Conservation (phyloP, 2,113 vertebrate genomes). For the Nesogale talazaci region DNA sequence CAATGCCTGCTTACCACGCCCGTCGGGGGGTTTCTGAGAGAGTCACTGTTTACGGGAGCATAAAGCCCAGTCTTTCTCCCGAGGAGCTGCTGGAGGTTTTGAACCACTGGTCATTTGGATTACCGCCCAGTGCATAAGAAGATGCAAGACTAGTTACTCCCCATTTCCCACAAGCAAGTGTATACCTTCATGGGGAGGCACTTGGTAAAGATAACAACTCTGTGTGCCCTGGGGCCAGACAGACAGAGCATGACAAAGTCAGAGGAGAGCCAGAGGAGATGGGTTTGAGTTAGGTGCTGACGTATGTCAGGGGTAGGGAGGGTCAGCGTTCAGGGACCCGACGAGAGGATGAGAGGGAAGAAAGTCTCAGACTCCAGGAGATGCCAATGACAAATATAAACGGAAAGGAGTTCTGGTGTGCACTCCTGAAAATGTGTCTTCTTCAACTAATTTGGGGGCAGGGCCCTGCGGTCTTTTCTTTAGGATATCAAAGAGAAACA, state of each 20-base stretch:
- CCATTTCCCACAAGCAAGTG: not conserved
- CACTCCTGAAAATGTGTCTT: not conserved
- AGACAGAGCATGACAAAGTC: not conserved
- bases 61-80: no score
- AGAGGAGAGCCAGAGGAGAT: not conserved
- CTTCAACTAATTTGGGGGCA: not conserved
- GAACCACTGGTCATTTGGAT: no score
- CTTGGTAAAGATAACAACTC: not conserved
- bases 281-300: not conserved
- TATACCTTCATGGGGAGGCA: not conserved
- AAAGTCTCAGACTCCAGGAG: not conserved
- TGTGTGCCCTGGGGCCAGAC: not conserved
- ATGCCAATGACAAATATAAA: not conserved
- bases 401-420: not conserved
- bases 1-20: no score
- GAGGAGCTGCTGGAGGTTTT: no score
- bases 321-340: not conserved
- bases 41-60: no score
- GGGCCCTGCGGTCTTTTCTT: not conserved
- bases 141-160: not conserved
- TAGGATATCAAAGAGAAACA: constrained; percentile 45
- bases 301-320: no score
- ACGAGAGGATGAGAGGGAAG: not conserved
- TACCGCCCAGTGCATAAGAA: not conserved
- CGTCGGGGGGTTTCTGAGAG: no score